Conservation (phyloP, 2,797 vertebrate species). For the Xiphophorus birchmanni region DNA sequence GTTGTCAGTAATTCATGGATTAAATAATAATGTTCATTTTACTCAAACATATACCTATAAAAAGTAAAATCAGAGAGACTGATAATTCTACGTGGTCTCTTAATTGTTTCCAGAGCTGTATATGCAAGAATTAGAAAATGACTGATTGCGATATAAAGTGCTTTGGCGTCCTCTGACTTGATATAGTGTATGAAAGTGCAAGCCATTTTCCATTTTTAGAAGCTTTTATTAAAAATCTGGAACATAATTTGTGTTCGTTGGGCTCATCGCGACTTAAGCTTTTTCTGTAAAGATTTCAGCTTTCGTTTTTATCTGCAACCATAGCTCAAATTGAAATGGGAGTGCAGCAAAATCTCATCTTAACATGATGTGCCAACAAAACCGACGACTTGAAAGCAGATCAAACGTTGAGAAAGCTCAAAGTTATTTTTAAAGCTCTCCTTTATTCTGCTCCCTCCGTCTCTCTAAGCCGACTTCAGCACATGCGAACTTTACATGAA, state of each 20-base stretch:
- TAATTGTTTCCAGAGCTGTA: no score
- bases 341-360: background rate
- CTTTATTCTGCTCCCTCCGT: background rate
- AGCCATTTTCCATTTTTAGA: background rate
- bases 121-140: background rate
- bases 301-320: background rate
- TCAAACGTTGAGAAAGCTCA: constrained; percentile 8
- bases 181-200: background rate
- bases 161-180: background rate
- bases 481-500: constrained; percentile 40
- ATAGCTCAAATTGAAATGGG: background rate
- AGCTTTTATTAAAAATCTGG: background rate
- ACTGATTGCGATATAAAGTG: background rate
- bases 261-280: background rate
- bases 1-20: no score
- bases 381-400: constrained; percentile 13
- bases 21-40: no score
- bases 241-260: background rate
- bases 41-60: no score
- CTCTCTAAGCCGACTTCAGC: constrained; percentile 11
- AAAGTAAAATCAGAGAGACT: no score
- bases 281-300: background rate
- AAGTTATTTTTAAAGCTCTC: constrained; percentile 19
- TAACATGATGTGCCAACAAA: background rate
- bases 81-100: no score